Evolutionary conservation across 35 echinoderm and acorn worm species (phyloP).

Genomic region (Ophioderma brevispina): DNA sequence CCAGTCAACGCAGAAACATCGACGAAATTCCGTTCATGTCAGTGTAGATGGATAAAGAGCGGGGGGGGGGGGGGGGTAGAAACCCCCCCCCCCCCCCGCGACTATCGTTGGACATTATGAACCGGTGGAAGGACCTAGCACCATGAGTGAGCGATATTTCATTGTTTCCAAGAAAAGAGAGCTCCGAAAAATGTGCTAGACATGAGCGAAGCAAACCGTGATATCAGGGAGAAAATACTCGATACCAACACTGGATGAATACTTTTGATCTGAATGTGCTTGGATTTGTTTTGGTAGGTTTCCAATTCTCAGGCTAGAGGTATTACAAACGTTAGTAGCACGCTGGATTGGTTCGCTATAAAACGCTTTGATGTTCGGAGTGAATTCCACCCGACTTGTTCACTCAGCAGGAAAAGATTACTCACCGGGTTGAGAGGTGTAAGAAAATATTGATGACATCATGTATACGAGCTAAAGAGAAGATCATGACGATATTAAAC

Average conservation of each 20-base stretch:
- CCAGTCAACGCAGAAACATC: conserved; percentile 45
- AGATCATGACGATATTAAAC: too few species aligned
- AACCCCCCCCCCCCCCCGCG: too few species aligned
- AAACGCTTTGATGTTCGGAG: conserved; percentile 78
- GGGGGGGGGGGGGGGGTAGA: too few species aligned
- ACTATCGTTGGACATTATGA: conserved; percentile 43
- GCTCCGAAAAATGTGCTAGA: conserved; percentile 61
- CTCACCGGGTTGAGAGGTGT: too few species aligned
- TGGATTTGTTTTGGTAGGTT: too few species aligned
- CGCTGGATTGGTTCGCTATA: conserved; percentile 59
- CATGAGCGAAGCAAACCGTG: conserved; percentile 59
- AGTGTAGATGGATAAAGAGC: conserved; percentile 56
- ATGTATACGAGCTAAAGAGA: too few species aligned
- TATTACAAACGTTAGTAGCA: conserved; percentile 43
- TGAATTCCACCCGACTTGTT: conserved; percentile 67
- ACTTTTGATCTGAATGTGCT: too few species aligned
- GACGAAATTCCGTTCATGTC: conserved; percentile 58
- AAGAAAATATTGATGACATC: too few species aligned
- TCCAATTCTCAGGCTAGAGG: conserved; percentile 44
- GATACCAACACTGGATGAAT: conserved; percentile 63
- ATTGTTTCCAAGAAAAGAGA: conserved; percentile 6
- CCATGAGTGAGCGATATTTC: conserved; percentile 69
- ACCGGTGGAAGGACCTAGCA: conserved; percentile 40
- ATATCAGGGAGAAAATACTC: conserved; percentile 36
- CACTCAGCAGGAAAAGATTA: too few species aligned